Evolutionary conservation across 2,797 vertebrate genomes (phyloP).

Genomic region (Sebastes iracundus): DNA sequence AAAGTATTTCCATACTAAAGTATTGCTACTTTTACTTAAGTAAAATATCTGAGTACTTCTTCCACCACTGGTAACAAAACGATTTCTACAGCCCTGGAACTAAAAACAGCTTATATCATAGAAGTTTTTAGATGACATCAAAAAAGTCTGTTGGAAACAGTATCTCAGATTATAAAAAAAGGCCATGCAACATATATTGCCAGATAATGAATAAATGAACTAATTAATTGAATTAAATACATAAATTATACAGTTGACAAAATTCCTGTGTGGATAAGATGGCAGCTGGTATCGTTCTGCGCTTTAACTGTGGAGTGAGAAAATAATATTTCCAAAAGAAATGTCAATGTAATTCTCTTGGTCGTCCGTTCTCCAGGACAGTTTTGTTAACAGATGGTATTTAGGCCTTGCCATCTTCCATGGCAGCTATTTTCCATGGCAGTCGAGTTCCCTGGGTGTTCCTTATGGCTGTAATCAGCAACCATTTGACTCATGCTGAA

Average conservation of each 20-base stretch:
- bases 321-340: conserved; percentile 23
- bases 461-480: conserved; percentile 31
- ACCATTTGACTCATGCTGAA: conserved; percentile 7
- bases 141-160: not conserved
- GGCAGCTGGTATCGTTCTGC: not conserved
- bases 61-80: not conserved
- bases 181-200: not conserved
- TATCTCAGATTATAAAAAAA: not conserved
- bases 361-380: conserved; percentile 27
- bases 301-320: not conserved
- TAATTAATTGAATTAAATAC: not conserved
- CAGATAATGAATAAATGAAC: not conserved
- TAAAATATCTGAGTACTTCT: too few relatives aligned
- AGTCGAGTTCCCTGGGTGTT: conserved; percentile 24
- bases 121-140: not conserved
- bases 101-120: not conserved
- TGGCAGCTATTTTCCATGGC: conserved; percentile 33
- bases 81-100: not conserved
- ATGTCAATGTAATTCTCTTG: conserved; percentile 31
- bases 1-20: too few relatives aligned
- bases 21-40: too few relatives aligned
- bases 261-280: not conserved
- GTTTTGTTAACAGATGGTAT: conserved; percentile 57
- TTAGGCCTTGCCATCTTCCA: conserved; percentile 47
- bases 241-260: not conserved